Evolutionary conservation across 1,140 invertebrate genomes (phyloP).

Genomic region (Habropoda laboriosa): DNA sequence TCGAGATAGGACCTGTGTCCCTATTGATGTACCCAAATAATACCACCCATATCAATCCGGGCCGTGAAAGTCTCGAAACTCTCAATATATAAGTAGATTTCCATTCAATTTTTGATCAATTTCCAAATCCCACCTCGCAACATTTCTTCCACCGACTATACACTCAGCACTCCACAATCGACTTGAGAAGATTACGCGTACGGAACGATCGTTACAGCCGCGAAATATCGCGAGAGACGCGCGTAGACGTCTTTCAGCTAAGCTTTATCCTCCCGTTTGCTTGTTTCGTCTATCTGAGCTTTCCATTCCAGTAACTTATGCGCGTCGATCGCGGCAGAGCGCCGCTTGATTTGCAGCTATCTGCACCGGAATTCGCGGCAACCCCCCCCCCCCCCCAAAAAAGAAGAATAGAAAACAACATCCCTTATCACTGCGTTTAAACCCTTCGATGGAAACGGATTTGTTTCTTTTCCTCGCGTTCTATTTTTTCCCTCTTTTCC

Average conservation of each 20-base stretch:
- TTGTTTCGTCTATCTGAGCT: slow-evolving; percentile 52
- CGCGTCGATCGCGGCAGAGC: slow-evolving; percentile 15
- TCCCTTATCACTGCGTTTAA: background rate
- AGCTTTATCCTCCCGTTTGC: background rate
- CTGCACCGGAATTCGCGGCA: background rate
- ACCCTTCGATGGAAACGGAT: background rate
- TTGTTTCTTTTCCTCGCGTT: background rate
- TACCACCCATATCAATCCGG: no score
- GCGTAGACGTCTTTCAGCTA: background rate
- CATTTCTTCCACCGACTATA: no score
- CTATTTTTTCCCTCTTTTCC: background rate
- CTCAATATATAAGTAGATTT: no score
- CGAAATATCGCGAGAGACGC: background rate
- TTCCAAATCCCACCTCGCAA: no score
- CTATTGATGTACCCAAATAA: no score
- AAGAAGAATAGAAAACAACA: no score
- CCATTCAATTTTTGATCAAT: no score
- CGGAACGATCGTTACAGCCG: background rate
- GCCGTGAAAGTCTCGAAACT: no score
- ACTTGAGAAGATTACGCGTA: no score
- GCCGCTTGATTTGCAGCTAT: slow-evolving; percentile 32
- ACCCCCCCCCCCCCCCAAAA: no score
- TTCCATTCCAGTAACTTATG: slow-evolving; percentile 52
- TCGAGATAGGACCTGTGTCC: no score
- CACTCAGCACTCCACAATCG: no score